phyloP scores from a whole-genome alignment of 2,113 vertebrate species.

The Dasyurus viverrinus region DNA sequence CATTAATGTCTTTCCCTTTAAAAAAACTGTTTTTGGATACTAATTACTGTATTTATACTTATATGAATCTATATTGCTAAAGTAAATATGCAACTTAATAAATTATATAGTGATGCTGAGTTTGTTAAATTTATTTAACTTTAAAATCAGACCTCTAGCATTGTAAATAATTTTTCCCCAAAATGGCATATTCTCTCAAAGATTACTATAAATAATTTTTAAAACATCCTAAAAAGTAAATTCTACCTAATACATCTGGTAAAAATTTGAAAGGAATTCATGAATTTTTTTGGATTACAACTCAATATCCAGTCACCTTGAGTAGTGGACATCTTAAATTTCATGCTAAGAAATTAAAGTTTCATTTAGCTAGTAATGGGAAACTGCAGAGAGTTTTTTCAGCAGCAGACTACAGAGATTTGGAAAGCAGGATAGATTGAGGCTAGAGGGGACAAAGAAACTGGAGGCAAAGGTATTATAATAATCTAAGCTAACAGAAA shows the following conservation, averaged over 20 bases:
- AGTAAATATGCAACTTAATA: neutral
- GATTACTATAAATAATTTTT: neutral
- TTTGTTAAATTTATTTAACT: neutral
- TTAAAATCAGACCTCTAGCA: neutral
- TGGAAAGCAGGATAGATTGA: neutral
- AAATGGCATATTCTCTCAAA: neutral
- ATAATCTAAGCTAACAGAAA: neutral
- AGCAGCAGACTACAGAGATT: neutral
- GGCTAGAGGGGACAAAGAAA: neutral
- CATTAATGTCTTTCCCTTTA: neutral
- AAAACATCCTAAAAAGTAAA: rapidly evolving
- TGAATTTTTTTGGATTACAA: neutral
- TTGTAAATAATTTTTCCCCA: rapidly evolving
- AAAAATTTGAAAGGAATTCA: neutral
- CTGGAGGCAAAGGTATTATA: neutral
- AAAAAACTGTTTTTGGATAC: neutral
- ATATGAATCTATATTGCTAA: neutral
- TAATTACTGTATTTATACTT: neutral
- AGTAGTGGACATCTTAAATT: neutral
- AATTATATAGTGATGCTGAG: neutral
- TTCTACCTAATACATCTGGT: neutral
- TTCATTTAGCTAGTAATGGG: neutral
- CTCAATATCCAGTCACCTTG: neutral
- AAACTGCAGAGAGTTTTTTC: neutral
- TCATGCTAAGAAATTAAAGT: neutral